Evolutionary conservation across 2,797 vertebrate species (phyloP).

Genomic region (Anisognathus igniventris): DNA sequence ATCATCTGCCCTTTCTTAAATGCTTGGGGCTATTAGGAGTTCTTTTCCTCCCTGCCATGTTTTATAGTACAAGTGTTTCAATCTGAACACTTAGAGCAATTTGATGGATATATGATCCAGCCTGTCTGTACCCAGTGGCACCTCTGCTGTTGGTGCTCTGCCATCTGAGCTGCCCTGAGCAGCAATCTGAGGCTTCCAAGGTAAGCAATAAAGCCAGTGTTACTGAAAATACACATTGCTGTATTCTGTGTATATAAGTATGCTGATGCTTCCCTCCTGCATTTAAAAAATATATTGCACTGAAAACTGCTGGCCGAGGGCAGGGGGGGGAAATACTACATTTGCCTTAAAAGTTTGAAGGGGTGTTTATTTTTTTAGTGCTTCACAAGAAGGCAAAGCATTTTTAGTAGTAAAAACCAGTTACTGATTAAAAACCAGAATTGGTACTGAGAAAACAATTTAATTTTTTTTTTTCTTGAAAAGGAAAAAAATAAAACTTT

Average conservation of each 20-base stretch:
- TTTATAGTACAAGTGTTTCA: background rate
- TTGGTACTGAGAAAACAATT: background rate
- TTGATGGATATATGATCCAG: background rate
- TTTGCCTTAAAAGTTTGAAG: background rate
- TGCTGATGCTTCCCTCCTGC: background rate
- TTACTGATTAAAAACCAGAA: background rate
- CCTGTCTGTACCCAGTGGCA: background rate
- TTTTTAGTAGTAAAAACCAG: background rate
- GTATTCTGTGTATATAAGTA: background rate
- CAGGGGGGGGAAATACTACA: background rate
- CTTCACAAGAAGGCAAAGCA: background rate
- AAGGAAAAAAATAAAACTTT: background rate
- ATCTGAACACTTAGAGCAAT: background rate
- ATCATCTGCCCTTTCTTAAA: background rate
- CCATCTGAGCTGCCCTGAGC: background rate
- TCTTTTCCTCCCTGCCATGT: background rate
- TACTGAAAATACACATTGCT: background rate
- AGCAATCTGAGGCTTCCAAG: background rate
- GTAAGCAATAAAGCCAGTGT: background rate
- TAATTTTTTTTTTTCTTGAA: background rate
- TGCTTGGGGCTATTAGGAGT: background rate
- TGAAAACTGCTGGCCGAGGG: rapidly evolving
- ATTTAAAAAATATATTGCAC: background rate
- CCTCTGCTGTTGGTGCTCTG: background rate
- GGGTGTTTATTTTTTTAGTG: background rate